phyloP scores from a whole-genome alignment of 2,113 vertebrate genomes.

The Lamprologus speciosus region DNA sequence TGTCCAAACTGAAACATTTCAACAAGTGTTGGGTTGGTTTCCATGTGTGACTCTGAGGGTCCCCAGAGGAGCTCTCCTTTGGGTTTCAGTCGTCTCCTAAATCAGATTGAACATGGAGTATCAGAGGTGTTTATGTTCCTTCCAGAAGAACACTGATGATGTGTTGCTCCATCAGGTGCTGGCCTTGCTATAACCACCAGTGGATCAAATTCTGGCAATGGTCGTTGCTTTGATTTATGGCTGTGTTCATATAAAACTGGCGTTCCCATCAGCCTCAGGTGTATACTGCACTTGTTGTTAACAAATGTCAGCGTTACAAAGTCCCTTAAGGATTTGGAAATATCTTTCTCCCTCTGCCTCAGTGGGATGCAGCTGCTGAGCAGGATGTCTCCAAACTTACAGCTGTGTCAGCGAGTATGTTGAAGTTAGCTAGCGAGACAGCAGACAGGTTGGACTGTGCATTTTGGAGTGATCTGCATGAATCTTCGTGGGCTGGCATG shows the following conservation, averaged over 20 bases:
- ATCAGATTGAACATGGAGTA: neutral
- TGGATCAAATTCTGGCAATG: neutral
- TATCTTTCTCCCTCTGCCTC: neutral
- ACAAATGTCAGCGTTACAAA: neutral
- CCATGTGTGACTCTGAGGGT: neutral
- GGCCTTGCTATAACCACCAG: neutral
- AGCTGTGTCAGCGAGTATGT: neutral
- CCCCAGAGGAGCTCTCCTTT: neutral
- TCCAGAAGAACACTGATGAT: rapidly evolving
- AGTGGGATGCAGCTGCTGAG: neutral
- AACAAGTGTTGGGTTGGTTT: neutral
- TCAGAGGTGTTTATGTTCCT: neutral
- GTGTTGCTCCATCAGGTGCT: neutral
- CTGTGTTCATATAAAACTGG: neutral
- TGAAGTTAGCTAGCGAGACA: neutral
- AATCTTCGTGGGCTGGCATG: neutral
- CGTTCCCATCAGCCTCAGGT: neutral
- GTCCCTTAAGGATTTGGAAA: neutral
- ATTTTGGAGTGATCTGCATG: neutral
- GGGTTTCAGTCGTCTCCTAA: neutral
- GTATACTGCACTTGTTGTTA: neutral
- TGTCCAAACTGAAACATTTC: neutral
- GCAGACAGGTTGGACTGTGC: neutral
- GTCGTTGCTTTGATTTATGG: neutral
- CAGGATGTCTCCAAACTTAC: neutral